Base-by-base conservation (phyloP, 2,888 invertebrate species). In the Uropetala carovei region DNA sequence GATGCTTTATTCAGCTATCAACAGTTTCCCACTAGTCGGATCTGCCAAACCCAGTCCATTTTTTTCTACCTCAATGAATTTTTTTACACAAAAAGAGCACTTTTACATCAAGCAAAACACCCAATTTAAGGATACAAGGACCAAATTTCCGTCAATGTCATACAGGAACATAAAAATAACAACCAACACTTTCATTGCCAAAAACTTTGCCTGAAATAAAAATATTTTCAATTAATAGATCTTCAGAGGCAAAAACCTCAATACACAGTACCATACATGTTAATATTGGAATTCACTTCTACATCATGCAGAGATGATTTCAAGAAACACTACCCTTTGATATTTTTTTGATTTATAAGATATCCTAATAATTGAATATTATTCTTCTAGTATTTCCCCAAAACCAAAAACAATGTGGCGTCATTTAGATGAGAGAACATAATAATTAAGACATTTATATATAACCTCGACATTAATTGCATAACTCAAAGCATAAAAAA, bases 1-100 rank as follows among this genome's bases (percentile, higher is more conserved):
- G 89, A 89, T 89, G 89, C 89, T 89, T 89, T 89, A 89, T 89
- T 89, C 64, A 89, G 89, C 89, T 89, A 89, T 89, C 89, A 89
- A 89, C 89, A 89, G 60, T 89, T 89, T 89, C 89, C 89, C 89
- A 89, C 89, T 89, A 89, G 89, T 89, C 89, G 89, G 89, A 89
- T 89, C 89, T 89, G 89, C 89, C 68, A 68, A 89, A 89, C 89
- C n/a, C 58, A 60, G 89, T 89, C 89, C 89, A 89, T 89, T 89
- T 89, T n/a, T 75, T 89, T 89, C 89, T 89, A 89, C 89, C 43
- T 89, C 43, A 60, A 30, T 60, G 89, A 89, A 64, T 27, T 43
- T 89, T 68, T 64, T 18, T 68, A 89, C 68, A 89, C 89, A 89
- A 75, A 75, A 27, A 10, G 75, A 60, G 13, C 27, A 75, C 75